These are phyloP conservation scores for Drosophila paramelanica DNA, from an alignment of 2,888 invertebrate genomes.

Conservation along the genomic window DNA sequence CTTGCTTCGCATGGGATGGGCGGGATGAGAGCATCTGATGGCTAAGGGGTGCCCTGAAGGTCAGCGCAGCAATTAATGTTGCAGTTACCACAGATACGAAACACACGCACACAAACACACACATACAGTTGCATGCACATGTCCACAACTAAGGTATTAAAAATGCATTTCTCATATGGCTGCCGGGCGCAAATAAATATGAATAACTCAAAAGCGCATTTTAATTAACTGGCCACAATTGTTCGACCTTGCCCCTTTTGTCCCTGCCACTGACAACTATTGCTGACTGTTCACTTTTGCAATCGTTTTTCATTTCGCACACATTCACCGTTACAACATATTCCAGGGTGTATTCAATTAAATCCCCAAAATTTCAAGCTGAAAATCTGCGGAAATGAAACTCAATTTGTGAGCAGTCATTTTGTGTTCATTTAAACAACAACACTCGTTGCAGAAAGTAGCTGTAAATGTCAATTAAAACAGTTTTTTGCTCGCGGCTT, in stretches of 20 bases:
- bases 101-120: constrained; percentile 7
- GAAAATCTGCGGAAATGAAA: constrained; percentile 48
- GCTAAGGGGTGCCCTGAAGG: constrained; percentile 33
- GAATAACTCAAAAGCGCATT: constrained; percentile 72
- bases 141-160: constrained; percentile 47
- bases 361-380: constrained; percentile 37
- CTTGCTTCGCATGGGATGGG: constrained; percentile 4
- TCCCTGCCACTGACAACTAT: too few relatives aligned
- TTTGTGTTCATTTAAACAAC: constrained; percentile 10
- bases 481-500: neutral
- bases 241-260: constrained; percentile 8
- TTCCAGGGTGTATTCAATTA: constrained; percentile 37
- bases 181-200: constrained; percentile 62
- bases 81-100: constrained; percentile 35
- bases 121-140: constrained; percentile 8
- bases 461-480: constrained; percentile 11
- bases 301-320: neutral
- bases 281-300: constrained; percentile 1
- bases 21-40: constrained; percentile 16
- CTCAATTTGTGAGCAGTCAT: constrained; percentile 11
- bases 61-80: constrained; percentile 59
- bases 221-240: constrained; percentile 70
- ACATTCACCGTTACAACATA: neutral
- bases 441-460: constrained; percentile 19
- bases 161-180: constrained; percentile 69